Conservation (phyloP, 2,113 vertebrate genomes). For the Sturnus vulgaris region DNA sequence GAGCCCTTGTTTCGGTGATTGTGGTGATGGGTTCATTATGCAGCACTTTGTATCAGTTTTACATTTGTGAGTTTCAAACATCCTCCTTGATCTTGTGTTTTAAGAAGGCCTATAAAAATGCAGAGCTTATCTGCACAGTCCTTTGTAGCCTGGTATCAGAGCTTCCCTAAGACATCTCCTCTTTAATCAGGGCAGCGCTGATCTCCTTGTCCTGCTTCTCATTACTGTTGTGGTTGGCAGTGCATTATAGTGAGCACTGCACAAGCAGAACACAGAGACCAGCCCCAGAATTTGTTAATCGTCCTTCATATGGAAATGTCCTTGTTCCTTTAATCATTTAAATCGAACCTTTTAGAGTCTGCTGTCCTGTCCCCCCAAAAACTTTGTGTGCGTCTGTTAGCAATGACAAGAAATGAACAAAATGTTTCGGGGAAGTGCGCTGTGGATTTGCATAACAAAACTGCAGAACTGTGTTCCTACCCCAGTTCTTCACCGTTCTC, state of each 20-base stretch:
- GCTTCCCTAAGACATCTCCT: background rate
- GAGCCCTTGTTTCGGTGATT: background rate
- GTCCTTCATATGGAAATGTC: background rate
- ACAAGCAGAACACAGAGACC: background rate
- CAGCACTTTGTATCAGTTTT: background rate
- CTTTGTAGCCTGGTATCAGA: background rate
- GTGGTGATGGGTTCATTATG: background rate
- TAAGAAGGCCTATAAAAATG: background rate
- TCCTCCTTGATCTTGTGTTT: background rate
- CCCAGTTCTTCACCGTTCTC: background rate
- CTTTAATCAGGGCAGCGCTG: background rate
- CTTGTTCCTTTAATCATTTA: background rate
- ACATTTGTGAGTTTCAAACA: background rate
- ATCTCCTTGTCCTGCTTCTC: background rate
- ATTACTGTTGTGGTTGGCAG: background rate
- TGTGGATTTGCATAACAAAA: background rate
- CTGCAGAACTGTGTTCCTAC: background rate
- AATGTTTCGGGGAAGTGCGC: background rate
- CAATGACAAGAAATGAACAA: background rate
- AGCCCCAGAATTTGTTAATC: background rate
- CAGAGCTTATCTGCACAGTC: background rate
- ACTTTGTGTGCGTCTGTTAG: background rate
- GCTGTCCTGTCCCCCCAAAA: rapidly evolving
- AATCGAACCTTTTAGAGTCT: background rate
- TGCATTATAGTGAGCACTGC: background rate